A percentile compares a stretch with the other conserved stretches of the same genome.
phyloP scores from a whole-genome alignment of 2,797 vertebrate genomes.

The Heliangelus exortis region DNA sequence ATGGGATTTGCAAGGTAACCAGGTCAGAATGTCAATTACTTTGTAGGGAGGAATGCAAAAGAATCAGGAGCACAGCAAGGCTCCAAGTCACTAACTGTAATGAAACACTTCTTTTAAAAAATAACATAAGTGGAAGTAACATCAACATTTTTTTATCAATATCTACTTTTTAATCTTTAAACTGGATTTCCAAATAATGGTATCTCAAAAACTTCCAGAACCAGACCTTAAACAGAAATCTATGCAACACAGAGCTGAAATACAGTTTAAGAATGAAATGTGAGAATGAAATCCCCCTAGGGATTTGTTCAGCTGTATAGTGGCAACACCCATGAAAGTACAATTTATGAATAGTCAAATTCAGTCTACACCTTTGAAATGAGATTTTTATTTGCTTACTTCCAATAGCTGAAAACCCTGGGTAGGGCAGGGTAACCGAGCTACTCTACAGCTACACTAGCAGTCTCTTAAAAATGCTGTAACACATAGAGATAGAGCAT shows the following conservation, averaged over 20 bases:
- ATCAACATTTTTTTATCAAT: fast-evolving
- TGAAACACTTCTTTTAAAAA: neutral
- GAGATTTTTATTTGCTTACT: neutral
- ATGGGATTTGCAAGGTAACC: neutral
- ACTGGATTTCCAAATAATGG: neutral
- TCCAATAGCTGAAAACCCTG: neutral
- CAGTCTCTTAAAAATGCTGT: fast-evolving
- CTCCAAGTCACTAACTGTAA: neutral
- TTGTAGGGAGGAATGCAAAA: neutral
- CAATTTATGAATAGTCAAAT: neutral
- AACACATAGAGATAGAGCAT: neutral
- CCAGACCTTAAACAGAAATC: neutral
- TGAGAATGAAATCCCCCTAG: neutral
- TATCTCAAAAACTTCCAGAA: neutral
- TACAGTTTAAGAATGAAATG: neutral
- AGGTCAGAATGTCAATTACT: neutral
- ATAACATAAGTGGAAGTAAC: fast-evolving
- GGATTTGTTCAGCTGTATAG: neutral
- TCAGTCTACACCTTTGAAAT: neutral
- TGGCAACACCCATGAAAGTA: neutral
- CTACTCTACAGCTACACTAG: fast-evolving
- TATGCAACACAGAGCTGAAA: neutral
- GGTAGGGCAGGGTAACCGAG: neutral
- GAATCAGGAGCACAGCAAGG: neutral
- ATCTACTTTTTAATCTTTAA: neutral